phyloP scores from a whole-genome alignment of 2,888 invertebrate species.

The Coronaproctus castanopsis region DNA sequence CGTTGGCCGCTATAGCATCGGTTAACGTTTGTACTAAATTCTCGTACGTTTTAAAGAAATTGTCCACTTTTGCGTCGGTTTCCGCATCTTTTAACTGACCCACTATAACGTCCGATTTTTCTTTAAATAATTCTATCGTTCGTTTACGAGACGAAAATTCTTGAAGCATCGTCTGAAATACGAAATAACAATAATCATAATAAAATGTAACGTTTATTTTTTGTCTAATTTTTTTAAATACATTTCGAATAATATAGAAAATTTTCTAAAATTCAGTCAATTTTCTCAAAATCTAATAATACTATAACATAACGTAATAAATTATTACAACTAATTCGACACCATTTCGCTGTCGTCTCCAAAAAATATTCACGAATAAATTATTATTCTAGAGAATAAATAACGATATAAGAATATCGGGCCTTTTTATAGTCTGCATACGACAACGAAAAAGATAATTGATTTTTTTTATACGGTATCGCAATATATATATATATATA shows the following conservation, averaged over 20 bases:
- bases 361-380: too few species aligned
- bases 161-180: slow-evolving; percentile 46
- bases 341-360: too few species aligned
- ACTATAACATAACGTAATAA: too few species aligned
- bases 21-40: slow-evolving; percentile 43
- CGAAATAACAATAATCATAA: slow-evolving; percentile 4
- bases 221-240: slow-evolving; percentile 11
- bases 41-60: slow-evolving; percentile 55
- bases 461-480: too few species aligned
- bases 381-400: too few species aligned
- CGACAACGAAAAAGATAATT: too few species aligned
- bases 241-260: background rate
- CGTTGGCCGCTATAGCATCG: slow-evolving; percentile 47
- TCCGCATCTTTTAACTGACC: slow-evolving; percentile 29
- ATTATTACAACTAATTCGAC: too few species aligned
- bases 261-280: too few species aligned
- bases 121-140: slow-evolving; percentile 71
- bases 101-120: slow-evolving; percentile 57
- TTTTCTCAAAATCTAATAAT: too few species aligned
- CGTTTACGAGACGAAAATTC: slow-evolving; percentile 78
- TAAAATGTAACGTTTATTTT: background rate
- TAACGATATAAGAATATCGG: too few species aligned
- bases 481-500: too few species aligned
- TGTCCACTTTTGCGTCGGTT: slow-evolving; percentile 46
- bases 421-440: too few species aligned